Evolutionary conservation across 2,113 vertebrate genomes (phyloP).

Genomic region (Coptodon rendalli): DNA sequence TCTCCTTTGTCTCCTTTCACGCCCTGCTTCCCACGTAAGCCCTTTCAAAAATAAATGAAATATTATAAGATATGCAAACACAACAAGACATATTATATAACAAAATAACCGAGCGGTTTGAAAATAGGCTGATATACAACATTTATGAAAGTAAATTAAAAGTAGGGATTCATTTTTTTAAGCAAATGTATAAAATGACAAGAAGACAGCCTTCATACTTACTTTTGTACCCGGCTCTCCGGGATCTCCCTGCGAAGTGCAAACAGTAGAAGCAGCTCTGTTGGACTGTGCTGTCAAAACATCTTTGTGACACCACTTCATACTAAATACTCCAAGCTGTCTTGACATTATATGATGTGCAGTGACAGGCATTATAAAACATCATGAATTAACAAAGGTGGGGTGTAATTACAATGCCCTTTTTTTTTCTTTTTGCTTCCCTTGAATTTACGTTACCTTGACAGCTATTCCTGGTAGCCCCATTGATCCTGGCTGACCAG

Average conservation of each 20-base stretch:
- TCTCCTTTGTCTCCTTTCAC: conserved; percentile 80
- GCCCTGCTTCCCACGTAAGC: conserved; percentile 79
- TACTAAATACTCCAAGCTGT: neutral
- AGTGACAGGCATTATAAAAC: neutral
- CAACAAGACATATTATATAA: neutral
- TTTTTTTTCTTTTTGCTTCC: neutral
- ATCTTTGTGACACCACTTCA: neutral
- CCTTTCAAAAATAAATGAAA: conserved; percentile 63
- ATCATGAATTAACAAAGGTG: neutral
- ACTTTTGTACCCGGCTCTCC: conserved; percentile 77
- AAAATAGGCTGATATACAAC: neutral
- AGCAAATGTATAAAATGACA: neutral
- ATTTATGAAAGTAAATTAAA: neutral
- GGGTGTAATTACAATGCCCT: neutral
- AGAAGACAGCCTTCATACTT: conserved; percentile 26
- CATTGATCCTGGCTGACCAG: conserved; percentile 65
- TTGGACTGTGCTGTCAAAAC: neutral
- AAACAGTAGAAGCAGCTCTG: neutral
- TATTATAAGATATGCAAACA: neutral
- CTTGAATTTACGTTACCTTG: conserved; percentile 69
- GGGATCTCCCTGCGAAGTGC: conserved; percentile 75
- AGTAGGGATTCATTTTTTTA: neutral
- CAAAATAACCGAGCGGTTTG: neutral
- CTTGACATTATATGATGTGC: neutral
- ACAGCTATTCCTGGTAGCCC: conserved; percentile 76